Evolutionary conservation across 2,888 invertebrate genomes (phyloP).

Genomic region (Pristionchus arcanus): DNA sequence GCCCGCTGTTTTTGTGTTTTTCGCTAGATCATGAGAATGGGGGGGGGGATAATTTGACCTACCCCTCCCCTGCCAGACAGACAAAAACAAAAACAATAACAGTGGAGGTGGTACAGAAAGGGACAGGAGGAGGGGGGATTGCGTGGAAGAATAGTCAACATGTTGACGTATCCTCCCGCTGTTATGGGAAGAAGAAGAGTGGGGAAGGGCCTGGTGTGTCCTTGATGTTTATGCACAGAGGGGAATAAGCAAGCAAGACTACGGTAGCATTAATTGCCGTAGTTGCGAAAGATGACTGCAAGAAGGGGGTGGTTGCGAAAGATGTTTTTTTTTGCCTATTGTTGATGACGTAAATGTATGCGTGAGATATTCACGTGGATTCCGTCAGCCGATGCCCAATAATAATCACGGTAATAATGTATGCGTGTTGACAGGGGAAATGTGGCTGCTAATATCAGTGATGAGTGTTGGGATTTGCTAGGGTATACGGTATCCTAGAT

Average conservation of each 20-base stretch:
- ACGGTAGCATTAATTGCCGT: neutral
- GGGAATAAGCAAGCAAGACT: neutral
- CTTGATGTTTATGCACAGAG: neutral
- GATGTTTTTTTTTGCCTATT: neutral
- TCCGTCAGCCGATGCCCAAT: no score
- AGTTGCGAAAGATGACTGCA: neutral
- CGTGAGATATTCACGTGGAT: no score
- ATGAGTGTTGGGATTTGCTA: no score
- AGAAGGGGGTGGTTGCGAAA: neutral
- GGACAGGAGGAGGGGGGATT: neutral
- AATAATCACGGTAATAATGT: no score
- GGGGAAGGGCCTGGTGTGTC: neutral
- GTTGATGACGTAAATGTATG: no score
- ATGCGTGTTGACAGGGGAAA: no score
- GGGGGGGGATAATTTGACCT: neutral
- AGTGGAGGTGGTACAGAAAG: conserved; percentile 22
- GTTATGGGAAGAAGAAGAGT: conserved; percentile 18
- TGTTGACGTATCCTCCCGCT: conserved; percentile 20
- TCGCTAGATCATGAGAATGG: neutral
- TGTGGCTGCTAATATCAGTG: no score
- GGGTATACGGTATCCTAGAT: neutral
- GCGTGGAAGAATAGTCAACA: conserved; percentile 16
- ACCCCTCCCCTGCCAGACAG: neutral
- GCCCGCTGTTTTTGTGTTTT: neutral
- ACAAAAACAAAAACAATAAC: neutral